Conservation (phyloP, 30 jellyfish, hydroid and myxozoan genomes). For the Turritopsis rubra region DNA sequence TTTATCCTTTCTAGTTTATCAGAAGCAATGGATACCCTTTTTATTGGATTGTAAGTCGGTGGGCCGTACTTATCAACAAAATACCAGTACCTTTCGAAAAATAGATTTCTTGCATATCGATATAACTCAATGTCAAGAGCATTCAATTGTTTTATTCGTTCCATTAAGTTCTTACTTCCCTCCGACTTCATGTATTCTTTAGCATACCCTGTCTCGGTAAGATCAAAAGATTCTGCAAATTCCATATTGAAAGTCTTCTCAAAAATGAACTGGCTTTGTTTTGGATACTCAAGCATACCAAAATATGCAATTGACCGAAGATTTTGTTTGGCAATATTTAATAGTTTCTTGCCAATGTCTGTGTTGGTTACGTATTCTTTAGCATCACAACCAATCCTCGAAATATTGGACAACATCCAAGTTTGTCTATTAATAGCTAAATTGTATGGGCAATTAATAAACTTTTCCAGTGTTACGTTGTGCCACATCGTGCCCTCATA, state of each 20-base stretch:
- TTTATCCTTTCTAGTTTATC: constrained; percentile 4
- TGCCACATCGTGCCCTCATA: constrained; percentile 48
- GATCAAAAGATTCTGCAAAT: constrained; percentile 46
- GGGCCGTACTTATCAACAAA: constrained; percentile 25
- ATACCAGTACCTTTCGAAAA: constrained; percentile 28
- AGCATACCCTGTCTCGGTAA: constrained; percentile 64
- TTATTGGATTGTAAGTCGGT: constrained; percentile 3
- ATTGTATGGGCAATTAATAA: constrained; percentile 47
- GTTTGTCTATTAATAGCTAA: constrained; percentile 81
- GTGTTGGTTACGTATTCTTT: constrained; percentile 8
- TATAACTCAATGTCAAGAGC: constrained; percentile 56
- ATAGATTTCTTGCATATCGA: constrained; percentile 54
- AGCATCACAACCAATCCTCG: constrained; percentile 38
- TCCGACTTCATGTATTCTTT: constrained; percentile 34
- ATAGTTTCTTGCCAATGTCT: constrained; percentile 21
- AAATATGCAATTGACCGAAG: constrained; percentile 49
- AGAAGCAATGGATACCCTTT: neutral
- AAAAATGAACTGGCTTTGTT: constrained; percentile 71
- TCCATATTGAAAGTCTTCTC: constrained; percentile 68
- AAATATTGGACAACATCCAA: constrained; percentile 73
- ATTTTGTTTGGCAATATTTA: constrained; percentile 49
- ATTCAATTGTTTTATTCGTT: constrained; percentile 30
- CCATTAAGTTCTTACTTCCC: constrained; percentile 21
- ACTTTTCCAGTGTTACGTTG: constrained; percentile 40
- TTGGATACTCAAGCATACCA: constrained; percentile 56